Evolutionary conservation across 2,113 vertebrate genomes (phyloP).

Genomic region (Tachysurus fulvidraco): DNA sequence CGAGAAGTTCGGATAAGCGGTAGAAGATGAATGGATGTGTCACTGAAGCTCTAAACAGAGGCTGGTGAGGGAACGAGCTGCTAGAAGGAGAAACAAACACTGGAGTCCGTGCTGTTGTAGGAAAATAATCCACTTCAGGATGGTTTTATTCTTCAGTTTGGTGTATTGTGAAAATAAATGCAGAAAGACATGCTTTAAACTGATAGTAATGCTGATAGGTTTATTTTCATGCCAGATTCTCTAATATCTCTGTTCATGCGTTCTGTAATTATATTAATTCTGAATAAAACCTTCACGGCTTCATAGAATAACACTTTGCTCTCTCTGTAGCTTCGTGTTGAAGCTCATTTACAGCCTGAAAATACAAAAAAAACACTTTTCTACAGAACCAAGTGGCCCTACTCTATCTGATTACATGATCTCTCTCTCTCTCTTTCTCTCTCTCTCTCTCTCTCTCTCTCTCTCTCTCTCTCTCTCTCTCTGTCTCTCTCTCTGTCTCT

Average conservation of each 20-base stretch:
- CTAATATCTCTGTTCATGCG: slow-evolving; percentile 24
- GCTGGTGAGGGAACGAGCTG: not conserved
- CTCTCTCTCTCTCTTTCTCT: not conserved
- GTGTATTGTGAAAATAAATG: slow-evolving; percentile 7
- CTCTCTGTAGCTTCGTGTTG: not conserved
- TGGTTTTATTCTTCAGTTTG: not conserved
- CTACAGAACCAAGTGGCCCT: not conserved
- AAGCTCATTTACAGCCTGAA: not conserved
- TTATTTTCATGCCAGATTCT: slow-evolving; percentile 14
- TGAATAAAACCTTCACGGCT: not conserved
- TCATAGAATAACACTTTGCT: not conserved
- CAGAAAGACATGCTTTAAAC: slow-evolving; percentile 1
- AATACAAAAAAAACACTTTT: not conserved
- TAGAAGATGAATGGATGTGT: too few species aligned
- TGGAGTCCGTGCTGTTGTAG: not conserved
- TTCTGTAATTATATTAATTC: slow-evolving; percentile 28
- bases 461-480: too few species aligned
- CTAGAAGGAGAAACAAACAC: not conserved
- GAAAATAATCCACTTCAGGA: slow-evolving; percentile 11
- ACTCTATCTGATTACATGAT: too few species aligned
- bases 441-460: too few species aligned
- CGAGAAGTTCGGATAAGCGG: too few species aligned
- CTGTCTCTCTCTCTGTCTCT: not conserved
- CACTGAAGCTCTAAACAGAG: too few species aligned
- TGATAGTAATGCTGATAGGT: not conserved